Conservation (phyloP, 1,140 invertebrate genomes). For the Drosophila nebulosa region DNA sequence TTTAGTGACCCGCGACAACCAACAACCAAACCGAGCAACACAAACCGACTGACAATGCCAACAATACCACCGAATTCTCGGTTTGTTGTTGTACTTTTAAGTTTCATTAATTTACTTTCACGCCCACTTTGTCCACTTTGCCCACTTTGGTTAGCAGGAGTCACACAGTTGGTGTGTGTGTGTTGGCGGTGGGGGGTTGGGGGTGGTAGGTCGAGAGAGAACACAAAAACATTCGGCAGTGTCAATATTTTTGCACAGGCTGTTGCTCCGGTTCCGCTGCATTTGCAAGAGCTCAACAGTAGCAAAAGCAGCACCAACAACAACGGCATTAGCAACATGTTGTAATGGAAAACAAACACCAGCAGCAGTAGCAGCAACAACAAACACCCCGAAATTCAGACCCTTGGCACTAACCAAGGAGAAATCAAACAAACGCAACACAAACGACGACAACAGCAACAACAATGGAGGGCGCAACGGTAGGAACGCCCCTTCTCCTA, state of each 20-base stretch:
- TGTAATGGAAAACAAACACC: conserved; percentile 51
- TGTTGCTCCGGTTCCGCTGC: conserved; percentile 21
- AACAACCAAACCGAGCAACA: no score
- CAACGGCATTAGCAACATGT: conserved; percentile 28
- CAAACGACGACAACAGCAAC: no score
- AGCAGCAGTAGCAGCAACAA: neutral
- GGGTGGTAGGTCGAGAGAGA: no score
- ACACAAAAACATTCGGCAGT: conserved; percentile 21
- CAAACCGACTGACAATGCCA: neutral
- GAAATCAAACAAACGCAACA: neutral
- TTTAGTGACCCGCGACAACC: conserved; percentile 1
- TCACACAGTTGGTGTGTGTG: neutral
- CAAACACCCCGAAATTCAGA: neutral
- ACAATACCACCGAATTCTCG: neutral
- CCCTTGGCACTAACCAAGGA: neutral
- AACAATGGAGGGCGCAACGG: no score
- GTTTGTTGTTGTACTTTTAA: conserved; percentile 34
- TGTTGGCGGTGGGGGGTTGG: no score
- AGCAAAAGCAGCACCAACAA: conserved; percentile 21
- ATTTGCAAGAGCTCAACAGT: neutral
- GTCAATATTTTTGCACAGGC: conserved; percentile 46
- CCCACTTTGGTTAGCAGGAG: no score
- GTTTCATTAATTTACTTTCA: conserved; percentile 45
- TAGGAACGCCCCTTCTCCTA: no score
- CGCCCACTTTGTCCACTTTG: conserved; percentile 7